A percentile compares a stretch with the other conserved stretches of the same genome.
phyloP scores from a whole-genome alignment of 2,113 vertebrate species.

The Prinia subflava region DNA sequence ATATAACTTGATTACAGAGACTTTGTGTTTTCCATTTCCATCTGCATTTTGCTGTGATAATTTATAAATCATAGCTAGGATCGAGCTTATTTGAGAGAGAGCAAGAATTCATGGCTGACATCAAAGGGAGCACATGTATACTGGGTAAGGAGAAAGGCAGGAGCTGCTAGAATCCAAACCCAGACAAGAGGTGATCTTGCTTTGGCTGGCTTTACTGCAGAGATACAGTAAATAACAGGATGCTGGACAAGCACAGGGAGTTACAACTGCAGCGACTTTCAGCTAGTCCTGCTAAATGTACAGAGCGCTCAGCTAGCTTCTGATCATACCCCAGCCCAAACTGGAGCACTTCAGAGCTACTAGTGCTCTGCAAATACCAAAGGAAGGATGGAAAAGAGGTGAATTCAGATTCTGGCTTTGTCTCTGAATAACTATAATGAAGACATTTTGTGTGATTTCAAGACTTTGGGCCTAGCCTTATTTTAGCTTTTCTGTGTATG shows the following conservation, averaged over 20 bases:
- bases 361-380: background rate
- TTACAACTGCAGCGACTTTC: background rate
- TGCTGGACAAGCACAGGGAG: background rate
- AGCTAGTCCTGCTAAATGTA: background rate
- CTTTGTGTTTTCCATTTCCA: slow-evolving; percentile 4
- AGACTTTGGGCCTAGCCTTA: background rate
- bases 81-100: background rate
- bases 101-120: slow-evolving; percentile 5
- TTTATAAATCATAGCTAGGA: slow-evolving; percentile 21
- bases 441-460: background rate
- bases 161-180: background rate
- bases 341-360: background rate
- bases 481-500: background rate
- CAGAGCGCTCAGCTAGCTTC: background rate
- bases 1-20: slow-evolving; percentile 14
- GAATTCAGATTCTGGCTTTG: background rate
- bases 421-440: background rate
- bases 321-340: background rate
- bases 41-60: slow-evolving; percentile 15
- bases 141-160: background rate
- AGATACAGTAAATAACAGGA: background rate
- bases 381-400: background rate
- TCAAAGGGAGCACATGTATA: background rate
- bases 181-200: background rate
- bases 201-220: background rate